Conservation (phyloP, 2,888 invertebrate genomes). For the Xylota segnis region DNA sequence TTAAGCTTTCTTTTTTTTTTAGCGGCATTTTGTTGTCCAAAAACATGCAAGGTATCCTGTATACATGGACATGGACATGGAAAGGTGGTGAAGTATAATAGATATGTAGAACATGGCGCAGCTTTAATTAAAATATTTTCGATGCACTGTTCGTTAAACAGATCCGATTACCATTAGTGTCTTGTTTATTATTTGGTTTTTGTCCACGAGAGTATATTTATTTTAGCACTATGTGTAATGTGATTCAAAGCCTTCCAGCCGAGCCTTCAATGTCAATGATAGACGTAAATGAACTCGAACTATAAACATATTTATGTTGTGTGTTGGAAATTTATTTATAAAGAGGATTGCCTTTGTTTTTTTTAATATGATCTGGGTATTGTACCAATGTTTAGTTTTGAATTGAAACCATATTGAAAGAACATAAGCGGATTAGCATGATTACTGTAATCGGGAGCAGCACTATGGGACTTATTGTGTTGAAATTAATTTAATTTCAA, state of each 20-base stretch:
- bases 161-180: slow-evolving; percentile 47
- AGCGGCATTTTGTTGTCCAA: neutral
- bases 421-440: neutral
- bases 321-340: neutral
- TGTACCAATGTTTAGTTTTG: neutral
- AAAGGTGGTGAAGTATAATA: too few relatives aligned
- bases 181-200: slow-evolving; percentile 27
- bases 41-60: neutral
- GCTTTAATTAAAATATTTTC: slow-evolving; percentile 48
- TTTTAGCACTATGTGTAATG: neutral
- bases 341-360: neutral
- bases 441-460: neutral
- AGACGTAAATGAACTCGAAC: neutral
- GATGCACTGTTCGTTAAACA: slow-evolving; percentile 38
- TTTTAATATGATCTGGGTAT: neutral
- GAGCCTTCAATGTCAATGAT: neutral
- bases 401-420: neutral
- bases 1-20: slow-evolving; percentile 18
- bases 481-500: too few relatives aligned
- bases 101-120: slow-evolving; percentile 9
- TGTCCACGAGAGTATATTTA: neutral
- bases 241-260: slow-evolving; percentile 1
- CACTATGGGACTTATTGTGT: too few relatives aligned
- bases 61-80: too few relatives aligned
- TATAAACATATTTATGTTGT: slow-evolving; percentile 9